A percentile compares a stretch with the other conserved stretches of the same genome.
phyloP scores from a whole-genome alignment of 2,797 vertebrate genomes.

The Sebastolobus altivelis region DNA sequence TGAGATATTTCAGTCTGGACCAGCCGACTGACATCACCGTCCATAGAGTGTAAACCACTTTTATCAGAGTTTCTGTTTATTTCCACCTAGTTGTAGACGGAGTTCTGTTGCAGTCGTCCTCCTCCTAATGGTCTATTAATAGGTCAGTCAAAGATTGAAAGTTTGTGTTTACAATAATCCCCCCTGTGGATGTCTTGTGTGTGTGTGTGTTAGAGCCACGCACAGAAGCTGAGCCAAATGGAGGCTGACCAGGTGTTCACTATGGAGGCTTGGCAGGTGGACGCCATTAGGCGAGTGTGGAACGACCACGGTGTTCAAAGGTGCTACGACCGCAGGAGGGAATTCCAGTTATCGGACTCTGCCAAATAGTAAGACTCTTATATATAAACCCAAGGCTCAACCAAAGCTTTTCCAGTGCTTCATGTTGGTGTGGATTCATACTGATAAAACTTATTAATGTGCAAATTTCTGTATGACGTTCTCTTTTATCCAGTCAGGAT shows the following conservation, averaged over 20 bases:
- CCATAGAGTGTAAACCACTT: background rate
- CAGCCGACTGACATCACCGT: background rate
- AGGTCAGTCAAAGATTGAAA: constrained; percentile 18
- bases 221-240: constrained; percentile 82
- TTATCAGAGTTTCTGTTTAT: background rate
- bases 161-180: constrained; percentile 1
- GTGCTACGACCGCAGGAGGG: constrained; percentile 88
- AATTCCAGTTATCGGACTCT: constrained; percentile 91
- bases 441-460: background rate
- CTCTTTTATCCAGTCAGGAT: background rate
- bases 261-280: constrained; percentile 81
- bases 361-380: constrained; percentile 88
- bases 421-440: constrained; percentile 1
- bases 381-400: background rate
- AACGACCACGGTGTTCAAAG: constrained; percentile 87
- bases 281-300: constrained; percentile 89
- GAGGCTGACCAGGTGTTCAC: constrained; percentile 71
- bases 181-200: constrained; percentile 33
- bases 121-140: constrained; percentile 13
- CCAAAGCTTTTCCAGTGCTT: background rate
- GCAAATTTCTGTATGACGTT: background rate
- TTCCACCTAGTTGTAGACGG: background rate
- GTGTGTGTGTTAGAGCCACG: constrained; percentile 77
- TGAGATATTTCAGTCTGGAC: background rate
- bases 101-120: background rate